Evolutionary conservation across 2,888 invertebrate species (phyloP).

Genomic region (Ectemnius lituratus): DNA sequence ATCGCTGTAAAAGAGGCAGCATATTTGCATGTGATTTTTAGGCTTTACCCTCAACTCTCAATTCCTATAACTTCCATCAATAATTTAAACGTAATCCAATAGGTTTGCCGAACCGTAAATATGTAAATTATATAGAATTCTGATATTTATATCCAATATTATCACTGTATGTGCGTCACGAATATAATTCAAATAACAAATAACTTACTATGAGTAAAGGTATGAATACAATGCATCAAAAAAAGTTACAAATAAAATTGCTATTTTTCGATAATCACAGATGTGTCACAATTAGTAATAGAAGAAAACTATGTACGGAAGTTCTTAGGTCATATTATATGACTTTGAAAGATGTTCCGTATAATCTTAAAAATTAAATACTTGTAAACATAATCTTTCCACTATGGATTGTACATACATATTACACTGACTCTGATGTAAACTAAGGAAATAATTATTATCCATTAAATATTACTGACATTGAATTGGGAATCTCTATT

Average conservation of each 20-base stretch:
- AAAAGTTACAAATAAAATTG: slow-evolving; percentile 20
- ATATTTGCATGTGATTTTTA: no score
- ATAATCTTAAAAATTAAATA: slow-evolving; percentile 25
- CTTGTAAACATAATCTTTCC: slow-evolving; percentile 7
- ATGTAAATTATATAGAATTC: not conserved
- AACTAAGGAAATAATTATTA: slow-evolving; percentile 18
- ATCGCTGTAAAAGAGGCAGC: no score
- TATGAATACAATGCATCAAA: slow-evolving; percentile 20
- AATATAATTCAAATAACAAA: slow-evolving; percentile 15
- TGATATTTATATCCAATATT: not conserved
- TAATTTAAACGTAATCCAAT: not conserved
- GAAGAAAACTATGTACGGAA: slow-evolving; percentile 10
- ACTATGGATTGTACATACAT: not conserved
- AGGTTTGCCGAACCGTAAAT: not conserved
- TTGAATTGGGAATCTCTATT: slow-evolving; percentile 27
- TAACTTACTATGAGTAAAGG: slow-evolving; percentile 17
- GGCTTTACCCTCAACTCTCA: no score
- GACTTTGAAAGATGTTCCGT: slow-evolving; percentile 29
- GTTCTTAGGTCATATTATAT: slow-evolving; percentile 16
- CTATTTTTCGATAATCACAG: slow-evolving; percentile 28
- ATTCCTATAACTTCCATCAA: not conserved
- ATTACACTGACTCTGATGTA: slow-evolving; percentile 1
- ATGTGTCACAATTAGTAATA: slow-evolving; percentile 15
- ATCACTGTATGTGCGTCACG: slow-evolving; percentile 11
- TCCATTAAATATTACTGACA: slow-evolving; percentile 31